Evolutionary conservation across 2,797 vertebrate genomes (phyloP), one percentile per base, ranked within the genome.

Genomic region (Sebastes nivosus): DNA sequence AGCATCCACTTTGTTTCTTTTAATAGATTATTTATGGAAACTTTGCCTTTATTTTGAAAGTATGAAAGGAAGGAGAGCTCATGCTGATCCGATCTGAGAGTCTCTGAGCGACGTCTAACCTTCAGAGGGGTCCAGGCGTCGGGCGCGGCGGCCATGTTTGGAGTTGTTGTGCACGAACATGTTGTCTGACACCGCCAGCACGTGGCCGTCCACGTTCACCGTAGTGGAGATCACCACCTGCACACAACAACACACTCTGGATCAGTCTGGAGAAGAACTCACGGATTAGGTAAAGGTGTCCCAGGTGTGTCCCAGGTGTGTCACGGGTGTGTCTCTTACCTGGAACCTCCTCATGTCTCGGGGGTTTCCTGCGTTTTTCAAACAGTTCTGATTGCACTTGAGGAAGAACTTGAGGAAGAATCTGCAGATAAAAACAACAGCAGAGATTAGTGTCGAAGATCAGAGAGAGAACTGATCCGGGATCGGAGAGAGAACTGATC

Each of bases 151-250:
- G 63, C 98, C 98, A 6, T 99, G 98, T 95, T 99, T 99, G 92
- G 98, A 99, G 95, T 99, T 99, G 95, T 99, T 99, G 94, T 99
- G 98, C 64, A 99, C 98, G 29, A 99, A 99, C 98, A 99, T 99
- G 95, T 98, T 98, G 94, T 99, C 98, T 0, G 98, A 99, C 68
- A 99, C 98, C 0, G 98, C 96, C 50, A 99, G 93, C 6, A 99
- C 97, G 1, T 99, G 98, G 0, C 98, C 98, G 0, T 98, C 98
- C 77, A 99, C 98, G 4, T 97, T 98, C 79, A 99, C 96, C 0
- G 98, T 99, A 1, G 98, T 99, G 66, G 97, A 98, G 30, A 99
- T 95, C 46, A 98, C 98, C 88, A 99, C 98, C 98, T 99, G 60
- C 42, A n/a, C 73, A 65, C 66, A 77, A 79, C 77, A 11, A 22